Conservation (phyloP, 2,888 invertebrate genomes). For the Drosophila formosana region DNA sequence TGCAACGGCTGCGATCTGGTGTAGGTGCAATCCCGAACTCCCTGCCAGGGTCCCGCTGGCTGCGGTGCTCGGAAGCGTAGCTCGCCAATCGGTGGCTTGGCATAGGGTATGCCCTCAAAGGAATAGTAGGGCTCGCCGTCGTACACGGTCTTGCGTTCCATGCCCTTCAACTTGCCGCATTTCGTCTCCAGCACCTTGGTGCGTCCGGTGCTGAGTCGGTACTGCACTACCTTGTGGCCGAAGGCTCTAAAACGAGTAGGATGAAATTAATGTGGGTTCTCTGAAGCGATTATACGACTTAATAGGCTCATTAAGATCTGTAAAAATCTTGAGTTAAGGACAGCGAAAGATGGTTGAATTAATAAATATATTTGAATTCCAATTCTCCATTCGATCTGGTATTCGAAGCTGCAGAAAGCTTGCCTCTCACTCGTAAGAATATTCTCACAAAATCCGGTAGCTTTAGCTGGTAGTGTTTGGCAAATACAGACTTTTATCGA, state of each 20-base stretch:
- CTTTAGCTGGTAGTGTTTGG: too few relatives aligned
- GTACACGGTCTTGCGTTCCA: slow-evolving; percentile 70
- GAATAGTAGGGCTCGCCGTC: slow-evolving; percentile 70
- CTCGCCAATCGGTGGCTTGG: slow-evolving; percentile 81
- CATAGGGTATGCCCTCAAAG: slow-evolving; percentile 84
- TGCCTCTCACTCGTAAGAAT: too few relatives aligned
- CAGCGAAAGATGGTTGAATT: too few relatives aligned
- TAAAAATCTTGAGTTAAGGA: too few relatives aligned
- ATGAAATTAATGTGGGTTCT: background rate
- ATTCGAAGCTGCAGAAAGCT: too few relatives aligned
- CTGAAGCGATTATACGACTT: too few relatives aligned
- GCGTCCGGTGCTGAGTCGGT: slow-evolving; percentile 71
- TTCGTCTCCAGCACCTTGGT: slow-evolving; percentile 67
- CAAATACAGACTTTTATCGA: too few relatives aligned
- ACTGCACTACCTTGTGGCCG: slow-evolving; percentile 72
- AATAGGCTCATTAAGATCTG: too few relatives aligned
- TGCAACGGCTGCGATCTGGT: slow-evolving; percentile 81
- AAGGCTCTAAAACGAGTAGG: slow-evolving; percentile 51
- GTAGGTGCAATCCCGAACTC: slow-evolving; percentile 83
- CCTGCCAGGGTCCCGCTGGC: slow-evolving; percentile 84
- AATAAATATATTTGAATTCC: too few relatives aligned
- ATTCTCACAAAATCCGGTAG: too few relatives aligned
- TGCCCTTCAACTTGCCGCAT: slow-evolving; percentile 79
- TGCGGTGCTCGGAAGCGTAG: slow-evolving; percentile 84
- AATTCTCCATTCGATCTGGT: too few relatives aligned